Conservation (phyloP, 2,888 invertebrate genomes). For the Drosophila leonis region DNA sequence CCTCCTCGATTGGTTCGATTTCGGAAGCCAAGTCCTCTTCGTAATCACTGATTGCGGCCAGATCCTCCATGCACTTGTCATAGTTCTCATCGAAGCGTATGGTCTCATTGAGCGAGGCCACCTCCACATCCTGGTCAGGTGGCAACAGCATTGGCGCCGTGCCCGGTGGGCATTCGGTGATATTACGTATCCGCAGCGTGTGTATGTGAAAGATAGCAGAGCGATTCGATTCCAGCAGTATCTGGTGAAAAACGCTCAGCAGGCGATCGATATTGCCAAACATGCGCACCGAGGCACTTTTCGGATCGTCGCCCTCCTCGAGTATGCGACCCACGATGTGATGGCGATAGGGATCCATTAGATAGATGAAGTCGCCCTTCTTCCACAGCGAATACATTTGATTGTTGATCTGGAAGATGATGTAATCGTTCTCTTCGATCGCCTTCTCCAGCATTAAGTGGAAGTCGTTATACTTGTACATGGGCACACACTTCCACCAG, state of each 20-base stretch:
- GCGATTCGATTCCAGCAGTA: slow-evolving; percentile 79
- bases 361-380: slow-evolving; percentile 77
- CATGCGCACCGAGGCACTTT: slow-evolving; percentile 81
- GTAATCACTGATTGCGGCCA: slow-evolving; percentile 76
- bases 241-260: slow-evolving; percentile 79
- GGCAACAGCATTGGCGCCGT: slow-evolving; percentile 65
- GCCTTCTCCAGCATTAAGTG: slow-evolving; percentile 65
- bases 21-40: slow-evolving; percentile 79
- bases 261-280: slow-evolving; percentile 77
- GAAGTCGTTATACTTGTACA: slow-evolving; percentile 75
- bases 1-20: slow-evolving; percentile 68
- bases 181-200: slow-evolving; percentile 63
- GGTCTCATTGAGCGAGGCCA: slow-evolving; percentile 77
- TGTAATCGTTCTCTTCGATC: slow-evolving; percentile 64
- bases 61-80: slow-evolving; percentile 69
- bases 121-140: slow-evolving; percentile 64
- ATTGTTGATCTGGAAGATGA: slow-evolving; percentile 82
- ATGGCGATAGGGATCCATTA: slow-evolving; percentile 84
- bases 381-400: slow-evolving; percentile 83
- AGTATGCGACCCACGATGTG: slow-evolving; percentile 70
- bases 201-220: slow-evolving; percentile 79
- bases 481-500: slow-evolving; percentile 82
- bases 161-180: slow-evolving; percentile 67
- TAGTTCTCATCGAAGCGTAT: slow-evolving; percentile 79
- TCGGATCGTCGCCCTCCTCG: slow-evolving; percentile 68